Conservation (phyloP, 2,888 invertebrate genomes). For the Agonopterix subpropinquella region DNA sequence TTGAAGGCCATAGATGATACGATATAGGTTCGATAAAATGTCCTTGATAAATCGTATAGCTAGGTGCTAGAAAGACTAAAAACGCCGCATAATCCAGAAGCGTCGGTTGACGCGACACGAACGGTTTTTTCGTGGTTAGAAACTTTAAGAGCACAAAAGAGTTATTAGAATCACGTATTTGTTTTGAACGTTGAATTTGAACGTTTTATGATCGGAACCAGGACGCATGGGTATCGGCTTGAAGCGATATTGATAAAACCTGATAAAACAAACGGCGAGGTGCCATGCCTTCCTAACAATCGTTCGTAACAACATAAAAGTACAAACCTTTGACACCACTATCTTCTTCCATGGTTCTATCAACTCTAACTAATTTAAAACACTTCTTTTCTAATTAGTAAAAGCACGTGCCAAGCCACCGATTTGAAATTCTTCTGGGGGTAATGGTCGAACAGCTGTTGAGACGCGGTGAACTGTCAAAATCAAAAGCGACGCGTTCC, state of each 20-base stretch:
- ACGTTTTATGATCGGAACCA: not conserved
- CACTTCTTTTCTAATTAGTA: slow-evolving; percentile 20
- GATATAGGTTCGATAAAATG: too few relatives aligned
- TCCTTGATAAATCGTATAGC: too few relatives aligned
- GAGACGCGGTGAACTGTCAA: slow-evolving; percentile 64
- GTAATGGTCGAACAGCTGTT: slow-evolving; percentile 63
- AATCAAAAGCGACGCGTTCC: slow-evolving; percentile 42
- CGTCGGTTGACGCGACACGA: too few relatives aligned
- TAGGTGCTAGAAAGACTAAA: too few relatives aligned
- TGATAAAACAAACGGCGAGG: slow-evolving; percentile 15
- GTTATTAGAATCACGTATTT: too few relatives aligned
- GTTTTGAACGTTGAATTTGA: too few relatives aligned
- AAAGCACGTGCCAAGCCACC: slow-evolving; percentile 51
- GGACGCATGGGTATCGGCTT: slow-evolving; percentile 4
- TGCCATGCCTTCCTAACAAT: slow-evolving; percentile 3
- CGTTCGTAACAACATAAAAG: slow-evolving; percentile 9
- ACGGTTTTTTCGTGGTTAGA: too few relatives aligned
- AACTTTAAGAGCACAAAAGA: too few relatives aligned
- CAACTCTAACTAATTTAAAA: slow-evolving; percentile 13
- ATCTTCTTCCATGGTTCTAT: slow-evolving; percentile 52
- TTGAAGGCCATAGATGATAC: too few relatives aligned
- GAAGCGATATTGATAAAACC: slow-evolving; percentile 12
- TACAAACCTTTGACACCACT: slow-evolving; percentile 46
- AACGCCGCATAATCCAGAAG: too few relatives aligned
- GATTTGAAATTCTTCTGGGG: slow-evolving; percentile 43